phyloP scores from a whole-genome alignment of 2,888 invertebrate genomes.

The Syritta pipiens region DNA sequence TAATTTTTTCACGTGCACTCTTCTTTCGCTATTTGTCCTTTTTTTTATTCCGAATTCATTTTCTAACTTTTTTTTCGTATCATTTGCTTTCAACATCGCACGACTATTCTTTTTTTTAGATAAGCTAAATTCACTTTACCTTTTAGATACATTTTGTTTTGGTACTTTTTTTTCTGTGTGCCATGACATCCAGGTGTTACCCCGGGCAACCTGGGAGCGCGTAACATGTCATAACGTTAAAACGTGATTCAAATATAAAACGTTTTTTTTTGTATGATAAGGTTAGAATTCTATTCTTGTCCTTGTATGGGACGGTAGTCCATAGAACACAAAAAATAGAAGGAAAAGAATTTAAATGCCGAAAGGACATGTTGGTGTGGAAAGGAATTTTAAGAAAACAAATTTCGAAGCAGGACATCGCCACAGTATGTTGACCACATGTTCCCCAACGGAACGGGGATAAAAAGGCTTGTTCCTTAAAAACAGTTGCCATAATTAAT shows the following conservation, averaged over 20 bases:
- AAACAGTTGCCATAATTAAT: conserved; percentile 63
- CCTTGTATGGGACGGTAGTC: background rate
- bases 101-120: conserved; percentile 39
- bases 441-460: background rate
- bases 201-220: conserved; percentile 30
- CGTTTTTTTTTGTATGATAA: conserved; percentile 40
- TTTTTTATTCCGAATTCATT: conserved; percentile 20
- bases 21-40: conserved; percentile 1
- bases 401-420: conserved; percentile 19
- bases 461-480: conserved; percentile 38
- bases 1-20: background rate
- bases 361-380: conserved; percentile 43
- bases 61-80: conserved; percentile 15
- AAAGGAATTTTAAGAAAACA: conserved; percentile 45
- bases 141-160: conserved; percentile 36
- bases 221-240: conserved; percentile 68
- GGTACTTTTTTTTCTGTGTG: conserved; percentile 34
- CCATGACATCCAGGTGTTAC: conserved; percentile 60
- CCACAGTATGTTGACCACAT: conserved; percentile 56
- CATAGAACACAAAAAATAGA: conserved; percentile 3
- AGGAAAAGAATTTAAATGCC: conserved; percentile 55
- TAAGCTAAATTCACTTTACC: conserved; percentile 60
- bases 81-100: conserved; percentile 27
- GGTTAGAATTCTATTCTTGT: conserved; percentile 3
- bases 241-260: conserved; percentile 66